Conservation (phyloP, 2,113 vertebrate species). For the zebrafish (Danio rerio) region GRCz12tu NC_133190.1:38432501-38433000, state of each 20-base stretch:
- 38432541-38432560: constrained; percentile 88
- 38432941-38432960: constrained; percentile 83
- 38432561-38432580: constrained; percentile 75
- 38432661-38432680: constrained; percentile 91
- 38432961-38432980: constrained; percentile 86
- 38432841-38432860: constrained; percentile 43
- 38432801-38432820: constrained; percentile 86
- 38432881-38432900: constrained; percentile 66
- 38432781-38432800: constrained; percentile 89
- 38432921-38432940: constrained; percentile 69
- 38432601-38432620: constrained; percentile 54
- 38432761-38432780: constrained; percentile 95
- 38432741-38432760: constrained; percentile 94
- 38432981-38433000: constrained; percentile 86
- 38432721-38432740: constrained; percentile 90
- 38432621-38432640: constrained; percentile 44
- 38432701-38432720: constrained; percentile 91
- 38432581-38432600: constrained; percentile 73
- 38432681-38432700: constrained; percentile 93
- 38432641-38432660: constrained; percentile 80
- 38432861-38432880: constrained; percentile 45
- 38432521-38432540: constrained; percentile 98
- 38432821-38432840: constrained; percentile 82
- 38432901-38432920: constrained; percentile 66
- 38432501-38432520: constrained; percentile 89